Conservation (phyloP, 2,888 invertebrate genomes). For the Clepsis dumicolana region DNA sequence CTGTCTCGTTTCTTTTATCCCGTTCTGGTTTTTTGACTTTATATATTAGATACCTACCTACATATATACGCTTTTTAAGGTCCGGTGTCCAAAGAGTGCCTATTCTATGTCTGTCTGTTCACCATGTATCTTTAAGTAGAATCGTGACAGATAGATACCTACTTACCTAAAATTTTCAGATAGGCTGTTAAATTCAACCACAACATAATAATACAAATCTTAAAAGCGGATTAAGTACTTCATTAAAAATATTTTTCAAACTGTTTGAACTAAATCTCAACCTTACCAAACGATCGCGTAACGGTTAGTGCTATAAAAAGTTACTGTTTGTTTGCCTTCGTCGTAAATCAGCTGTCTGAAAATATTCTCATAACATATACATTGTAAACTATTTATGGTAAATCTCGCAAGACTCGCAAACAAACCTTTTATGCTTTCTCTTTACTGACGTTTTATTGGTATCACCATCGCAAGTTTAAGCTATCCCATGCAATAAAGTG, state of each 20-base stretch:
- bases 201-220: too few relatives aligned
- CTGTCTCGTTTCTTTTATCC: too few relatives aligned
- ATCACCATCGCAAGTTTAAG: conserved; percentile 76
- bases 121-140: too few relatives aligned
- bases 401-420: conserved; percentile 42
- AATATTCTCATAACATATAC: conserved; percentile 42
- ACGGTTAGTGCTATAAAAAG: conserved; percentile 23
- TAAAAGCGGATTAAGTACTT: neutral
- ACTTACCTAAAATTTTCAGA: too few relatives aligned
- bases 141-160: too few relatives aligned
- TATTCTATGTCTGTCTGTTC: too few relatives aligned
- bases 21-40: too few relatives aligned
- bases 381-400: conserved; percentile 42
- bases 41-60: too few relatives aligned
- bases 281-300: neutral
- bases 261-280: neutral
- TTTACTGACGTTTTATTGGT: conserved; percentile 75
- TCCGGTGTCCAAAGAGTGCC: too few relatives aligned
- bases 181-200: too few relatives aligned
- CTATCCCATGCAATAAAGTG: conserved; percentile 84
- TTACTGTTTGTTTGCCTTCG: conserved; percentile 33
- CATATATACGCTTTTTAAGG: too few relatives aligned
- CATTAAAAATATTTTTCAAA: conserved; percentile 5
- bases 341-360: conserved; percentile 30
- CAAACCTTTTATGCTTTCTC: conserved; percentile 58